phyloP scores from a whole-genome alignment of 2,888 invertebrate species.

The Hoplodrina ambigua region DNA sequence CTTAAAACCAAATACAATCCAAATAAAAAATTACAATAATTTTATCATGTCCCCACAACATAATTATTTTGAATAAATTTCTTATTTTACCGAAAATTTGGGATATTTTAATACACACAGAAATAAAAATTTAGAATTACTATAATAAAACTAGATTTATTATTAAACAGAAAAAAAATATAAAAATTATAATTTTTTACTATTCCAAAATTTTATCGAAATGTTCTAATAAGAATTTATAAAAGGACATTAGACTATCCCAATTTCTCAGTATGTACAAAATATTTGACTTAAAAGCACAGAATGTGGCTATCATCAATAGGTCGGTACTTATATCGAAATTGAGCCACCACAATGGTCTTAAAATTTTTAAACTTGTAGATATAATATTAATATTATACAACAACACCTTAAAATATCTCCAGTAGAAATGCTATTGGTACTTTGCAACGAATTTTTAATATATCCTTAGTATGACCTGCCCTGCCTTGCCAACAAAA shows the following conservation, averaged over 20 bases:
- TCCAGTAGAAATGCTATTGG: conserved; percentile 61
- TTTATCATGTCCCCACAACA: conserved; percentile 75
- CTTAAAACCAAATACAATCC: conserved; percentile 41
- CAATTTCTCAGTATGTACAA: conserved; percentile 65
- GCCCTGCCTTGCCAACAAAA: conserved; percentile 10
- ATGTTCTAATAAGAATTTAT: conserved; percentile 22
- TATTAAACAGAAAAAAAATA: conserved; percentile 20
- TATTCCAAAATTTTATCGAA: conserved; percentile 32
- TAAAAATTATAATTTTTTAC: conserved; percentile 1
- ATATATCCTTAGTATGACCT: neutral
- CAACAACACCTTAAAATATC: conserved; percentile 69
- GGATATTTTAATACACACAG: conserved; percentile 71
- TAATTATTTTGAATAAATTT: conserved; percentile 64
- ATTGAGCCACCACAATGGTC: conserved; percentile 78
- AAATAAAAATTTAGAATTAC: conserved; percentile 27
- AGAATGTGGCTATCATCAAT: conserved; percentile 71
- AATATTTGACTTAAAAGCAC: conserved; percentile 68
- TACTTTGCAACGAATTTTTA: conserved; percentile 69
- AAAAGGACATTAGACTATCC: conserved; percentile 64
- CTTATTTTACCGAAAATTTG: conserved; percentile 71
- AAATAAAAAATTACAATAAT: conserved; percentile 30
- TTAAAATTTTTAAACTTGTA: conserved; percentile 62
- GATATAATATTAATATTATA: conserved; percentile 65
- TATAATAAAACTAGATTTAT: conserved; percentile 31
- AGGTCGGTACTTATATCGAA: conserved; percentile 70